Conservation (phyloP, 2,888 invertebrate genomes). For the Theodoxus fluviatilis region DNA sequence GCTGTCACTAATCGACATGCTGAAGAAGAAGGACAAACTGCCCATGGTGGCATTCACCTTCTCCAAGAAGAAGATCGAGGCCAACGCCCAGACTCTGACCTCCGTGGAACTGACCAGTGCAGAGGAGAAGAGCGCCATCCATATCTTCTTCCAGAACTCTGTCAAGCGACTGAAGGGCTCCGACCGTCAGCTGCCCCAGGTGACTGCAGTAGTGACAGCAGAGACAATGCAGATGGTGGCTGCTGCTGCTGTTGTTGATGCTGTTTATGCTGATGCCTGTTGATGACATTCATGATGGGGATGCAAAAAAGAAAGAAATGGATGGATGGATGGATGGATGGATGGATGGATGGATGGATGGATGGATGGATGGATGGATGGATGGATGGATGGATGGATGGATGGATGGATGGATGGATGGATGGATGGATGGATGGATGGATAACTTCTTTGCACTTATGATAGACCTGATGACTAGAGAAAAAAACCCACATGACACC, state of each 20-base stretch:
- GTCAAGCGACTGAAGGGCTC: conserved; percentile 82
- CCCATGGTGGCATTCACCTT: conserved; percentile 95
- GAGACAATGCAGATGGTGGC: not conserved
- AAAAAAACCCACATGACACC: too few species aligned
- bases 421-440: too few species aligned
- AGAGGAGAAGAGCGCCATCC: conserved; percentile 84
- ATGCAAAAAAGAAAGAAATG: too few species aligned
- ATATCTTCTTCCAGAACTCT: conserved; percentile 85
- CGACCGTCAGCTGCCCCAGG: conserved; percentile 89
- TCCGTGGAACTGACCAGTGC: conserved; percentile 80
- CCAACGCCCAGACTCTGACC: conserved; percentile 72
- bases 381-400: too few species aligned
- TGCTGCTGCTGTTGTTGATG: not conserved
- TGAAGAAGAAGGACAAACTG: conserved; percentile 81
- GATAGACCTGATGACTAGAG: too few species aligned
- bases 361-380: too few species aligned
- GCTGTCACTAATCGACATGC: conserved; percentile 75
- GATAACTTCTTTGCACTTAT: too few species aligned
- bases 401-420: too few species aligned
- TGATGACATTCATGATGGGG: not conserved
- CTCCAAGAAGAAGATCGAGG: conserved; percentile 82
- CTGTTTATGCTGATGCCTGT: not conserved
- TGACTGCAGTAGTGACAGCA: conserved; percentile 45
- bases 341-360: too few species aligned
- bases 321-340: too few species aligned